A percentile compares a stretch with the other conserved stretches of the same genome.
Evolutionary conservation across 1,140 invertebrate species (phyloP).

Genomic region (Cotesia chilonis): DNA sequence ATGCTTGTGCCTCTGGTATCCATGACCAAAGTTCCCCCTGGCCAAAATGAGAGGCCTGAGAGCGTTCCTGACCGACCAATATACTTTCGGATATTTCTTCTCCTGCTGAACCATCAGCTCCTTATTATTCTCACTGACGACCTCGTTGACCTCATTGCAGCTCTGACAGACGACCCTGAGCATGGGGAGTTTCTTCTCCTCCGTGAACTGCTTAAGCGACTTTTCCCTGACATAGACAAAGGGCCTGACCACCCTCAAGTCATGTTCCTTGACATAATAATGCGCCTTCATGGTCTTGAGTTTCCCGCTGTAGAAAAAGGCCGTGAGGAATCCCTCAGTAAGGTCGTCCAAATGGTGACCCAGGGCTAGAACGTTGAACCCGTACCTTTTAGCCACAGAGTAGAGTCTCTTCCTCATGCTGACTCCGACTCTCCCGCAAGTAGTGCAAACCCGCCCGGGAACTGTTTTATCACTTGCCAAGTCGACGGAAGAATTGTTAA

Average conservation of each 20-base stretch:
- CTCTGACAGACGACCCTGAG: constrained; percentile 72
- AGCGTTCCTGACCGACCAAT: constrained; percentile 74
- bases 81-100: constrained; percentile 77
- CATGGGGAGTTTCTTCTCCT: constrained; percentile 73
- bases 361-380: constrained; percentile 86
- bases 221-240: constrained; percentile 88
- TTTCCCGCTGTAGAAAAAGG: constrained; percentile 82
- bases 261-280: constrained; percentile 79
- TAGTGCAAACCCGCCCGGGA: constrained; percentile 68
- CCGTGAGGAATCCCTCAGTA: constrained; percentile 83
- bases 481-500: neutral
- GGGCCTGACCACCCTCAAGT: constrained; percentile 85
- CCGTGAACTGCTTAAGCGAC: constrained; percentile 74
- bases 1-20: constrained; percentile 34
- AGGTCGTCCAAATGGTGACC: constrained; percentile 90
- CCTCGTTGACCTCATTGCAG: constrained; percentile 69
- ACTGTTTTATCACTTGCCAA: constrained; percentile 1
- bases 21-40: constrained; percentile 40
- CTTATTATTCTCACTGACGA: constrained; percentile 75
- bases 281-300: constrained; percentile 85
- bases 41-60: constrained; percentile 74
- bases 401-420: constrained; percentile 75
- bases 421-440: constrained; percentile 61
- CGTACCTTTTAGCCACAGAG: constrained; percentile 75
- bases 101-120: constrained; percentile 80